Evolutionary conservation across 2,797 vertebrate species (phyloP).

Genomic region (Poliocrania exsul): DNA sequence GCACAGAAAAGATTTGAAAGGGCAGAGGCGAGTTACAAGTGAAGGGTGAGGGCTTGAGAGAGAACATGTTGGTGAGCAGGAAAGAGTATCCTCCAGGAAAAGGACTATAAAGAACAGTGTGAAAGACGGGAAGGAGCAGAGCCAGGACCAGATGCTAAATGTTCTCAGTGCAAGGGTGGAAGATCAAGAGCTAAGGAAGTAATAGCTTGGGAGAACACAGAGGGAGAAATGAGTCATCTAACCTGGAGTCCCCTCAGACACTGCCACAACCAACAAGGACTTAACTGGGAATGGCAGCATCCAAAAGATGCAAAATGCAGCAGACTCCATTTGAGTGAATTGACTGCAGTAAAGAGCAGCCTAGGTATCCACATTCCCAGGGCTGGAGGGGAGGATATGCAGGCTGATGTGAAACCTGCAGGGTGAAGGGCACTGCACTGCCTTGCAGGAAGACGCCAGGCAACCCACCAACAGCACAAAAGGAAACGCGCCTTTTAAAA

Average conservation of each 20-base stretch:
- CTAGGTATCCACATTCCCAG: background rate
- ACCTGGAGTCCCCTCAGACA: too few relatives aligned
- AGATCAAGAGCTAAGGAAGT: background rate
- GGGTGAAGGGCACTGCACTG: background rate
- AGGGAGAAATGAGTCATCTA: background rate
- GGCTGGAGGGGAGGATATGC: background rate
- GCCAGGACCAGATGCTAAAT: background rate
- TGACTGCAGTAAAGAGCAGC: background rate
- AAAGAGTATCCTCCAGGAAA: background rate
- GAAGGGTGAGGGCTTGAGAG: background rate
- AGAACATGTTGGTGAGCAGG: background rate
- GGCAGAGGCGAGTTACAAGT: background rate
- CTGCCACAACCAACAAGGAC: background rate
- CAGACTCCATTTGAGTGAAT: background rate
- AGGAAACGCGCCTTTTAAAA: background rate
- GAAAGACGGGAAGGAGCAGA: background rate
- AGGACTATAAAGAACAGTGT: background rate
- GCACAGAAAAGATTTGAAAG: background rate
- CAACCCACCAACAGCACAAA: background rate
- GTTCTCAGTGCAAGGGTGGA: accelerated
- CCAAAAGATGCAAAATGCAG: background rate
- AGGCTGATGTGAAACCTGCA: background rate
- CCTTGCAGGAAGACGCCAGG: background rate
- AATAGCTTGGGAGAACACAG: background rate
- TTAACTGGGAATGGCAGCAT: background rate